Percentiles rank a stretch among this genome's conserved stretches.
phyloP scores from a whole-genome alignment of 1,140 invertebrate genomes.

The Eurosta solidaginis region DNA sequence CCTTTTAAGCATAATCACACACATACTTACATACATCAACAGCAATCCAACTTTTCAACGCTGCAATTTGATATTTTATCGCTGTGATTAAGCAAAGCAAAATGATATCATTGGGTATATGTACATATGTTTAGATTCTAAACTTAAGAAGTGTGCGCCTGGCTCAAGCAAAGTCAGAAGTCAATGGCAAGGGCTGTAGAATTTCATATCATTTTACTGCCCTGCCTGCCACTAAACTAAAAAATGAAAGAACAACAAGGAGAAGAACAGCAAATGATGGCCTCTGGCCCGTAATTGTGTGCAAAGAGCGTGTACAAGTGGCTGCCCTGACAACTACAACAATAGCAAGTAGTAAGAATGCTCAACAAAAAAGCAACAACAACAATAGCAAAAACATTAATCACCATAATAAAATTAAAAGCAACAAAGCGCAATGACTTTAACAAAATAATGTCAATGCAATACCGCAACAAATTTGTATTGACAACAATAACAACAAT shows the following conservation, averaged over 20 bases:
- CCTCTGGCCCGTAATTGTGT: conserved; percentile 29
- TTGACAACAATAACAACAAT: not conserved
- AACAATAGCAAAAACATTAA: not conserved
- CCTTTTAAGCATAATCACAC: not conserved
- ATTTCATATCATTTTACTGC: not conserved
- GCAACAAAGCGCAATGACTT: conserved; percentile 16
- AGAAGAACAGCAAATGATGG: not conserved
- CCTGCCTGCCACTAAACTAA: not conserved
- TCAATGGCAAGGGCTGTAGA: not conserved
- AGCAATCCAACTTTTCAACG: conserved; percentile 8
- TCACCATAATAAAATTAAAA: conserved; percentile 19
- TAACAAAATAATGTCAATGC: conserved; percentile 20
- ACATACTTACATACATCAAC: not conserved
- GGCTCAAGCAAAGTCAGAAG: not conserved
- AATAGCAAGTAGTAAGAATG: not conserved
- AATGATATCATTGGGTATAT: conserved; percentile 17
- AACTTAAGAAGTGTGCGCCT: not conserved
- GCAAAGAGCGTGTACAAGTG: conserved; percentile 12
- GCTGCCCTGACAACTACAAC: not conserved
- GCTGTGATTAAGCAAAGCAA: conserved; percentile 15
- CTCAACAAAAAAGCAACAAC: not conserved
- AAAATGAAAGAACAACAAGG: not conserved
- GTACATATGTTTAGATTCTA: not conserved
- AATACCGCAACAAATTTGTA: conserved; percentile 17
- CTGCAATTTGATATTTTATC: conserved; percentile 29